Percentiles rank a stretch among this genome's conserved stretches.
phyloP scores from a whole-genome alignment of 1,140 invertebrate genomes.

The Fopius arisanus region DNA sequence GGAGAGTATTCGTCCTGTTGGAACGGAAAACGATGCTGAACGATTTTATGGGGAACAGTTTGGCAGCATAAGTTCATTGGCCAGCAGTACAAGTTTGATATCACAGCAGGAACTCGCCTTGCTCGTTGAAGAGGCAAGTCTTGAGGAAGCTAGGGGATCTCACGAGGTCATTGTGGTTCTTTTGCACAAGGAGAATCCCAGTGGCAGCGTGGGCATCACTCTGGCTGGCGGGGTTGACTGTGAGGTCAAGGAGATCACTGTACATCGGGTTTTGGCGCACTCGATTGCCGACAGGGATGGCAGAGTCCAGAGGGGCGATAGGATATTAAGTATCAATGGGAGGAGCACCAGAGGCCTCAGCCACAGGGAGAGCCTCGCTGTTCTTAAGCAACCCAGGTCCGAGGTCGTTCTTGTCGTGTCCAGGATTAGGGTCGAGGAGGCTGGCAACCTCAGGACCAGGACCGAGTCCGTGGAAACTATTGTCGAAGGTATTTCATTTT shows the following conservation, averaged over 20 bases:
- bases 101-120: constrained; percentile 73
- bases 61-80: constrained; percentile 70
- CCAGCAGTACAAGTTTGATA: constrained; percentile 71
- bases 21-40: constrained; percentile 40
- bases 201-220: constrained; percentile 84
- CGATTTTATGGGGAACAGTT: constrained; percentile 64
- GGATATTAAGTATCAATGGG: constrained; percentile 90
- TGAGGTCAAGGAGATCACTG: constrained; percentile 90
- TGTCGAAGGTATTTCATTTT: constrained; percentile 47
- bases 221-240: constrained; percentile 88
- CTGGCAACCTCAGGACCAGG: constrained; percentile 40
- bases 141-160: constrained; percentile 64
- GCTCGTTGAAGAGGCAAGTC: constrained; percentile 70
- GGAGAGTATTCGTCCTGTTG: constrained; percentile 37
- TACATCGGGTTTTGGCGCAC: constrained; percentile 85
- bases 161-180: constrained; percentile 71
- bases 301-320: constrained; percentile 84
- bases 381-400: constrained; percentile 80
- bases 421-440: constrained; percentile 55
- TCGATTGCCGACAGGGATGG: constrained; percentile 88
- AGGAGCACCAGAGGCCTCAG: constrained; percentile 80
- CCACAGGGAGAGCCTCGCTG: constrained; percentile 83
- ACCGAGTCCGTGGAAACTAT: constrained; percentile 56
- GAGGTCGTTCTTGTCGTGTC: constrained; percentile 76
- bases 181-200: constrained; percentile 70